Conservation (phyloP, 2,113 vertebrate species). For the human (Homo sapiens) region DNA sequence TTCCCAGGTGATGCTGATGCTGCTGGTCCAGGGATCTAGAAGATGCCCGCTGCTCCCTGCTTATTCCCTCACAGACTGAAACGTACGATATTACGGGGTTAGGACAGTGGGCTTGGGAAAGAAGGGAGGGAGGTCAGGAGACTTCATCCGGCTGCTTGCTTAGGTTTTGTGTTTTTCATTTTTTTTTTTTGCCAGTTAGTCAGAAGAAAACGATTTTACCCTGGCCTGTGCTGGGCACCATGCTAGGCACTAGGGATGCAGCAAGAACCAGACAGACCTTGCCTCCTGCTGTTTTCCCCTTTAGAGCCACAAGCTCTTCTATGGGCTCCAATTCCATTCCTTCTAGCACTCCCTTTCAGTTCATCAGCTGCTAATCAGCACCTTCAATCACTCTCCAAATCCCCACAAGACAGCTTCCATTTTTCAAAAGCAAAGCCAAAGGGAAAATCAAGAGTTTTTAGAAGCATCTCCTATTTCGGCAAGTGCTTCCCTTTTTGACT, state of each 20-base stretch:
- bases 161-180: too few species aligned
- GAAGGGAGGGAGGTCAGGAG: neutral
- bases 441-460: neutral
- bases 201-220: neutral
- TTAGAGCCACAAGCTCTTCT: neutral
- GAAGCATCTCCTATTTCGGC: neutral
- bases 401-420: neutral
- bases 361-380: neutral
- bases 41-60: neutral
- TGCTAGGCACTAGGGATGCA: too few species aligned
- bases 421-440: constrained; percentile 43
- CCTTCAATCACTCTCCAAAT: constrained; percentile 11
- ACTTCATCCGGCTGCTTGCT: neutral
- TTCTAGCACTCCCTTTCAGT: neutral
- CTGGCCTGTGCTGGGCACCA: neutral
- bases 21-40: neutral
- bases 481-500: neutral
- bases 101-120: neutral
- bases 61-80: neutral
- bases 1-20: neutral
- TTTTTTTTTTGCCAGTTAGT: neutral
- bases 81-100: too few species aligned
- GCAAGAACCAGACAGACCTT: neutral
- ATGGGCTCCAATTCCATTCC: neutral
- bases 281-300: neutral